Evolutionary conservation across 2,888 invertebrate species (phyloP).

Genomic region (Drosophila suboccidentalis): DNA sequence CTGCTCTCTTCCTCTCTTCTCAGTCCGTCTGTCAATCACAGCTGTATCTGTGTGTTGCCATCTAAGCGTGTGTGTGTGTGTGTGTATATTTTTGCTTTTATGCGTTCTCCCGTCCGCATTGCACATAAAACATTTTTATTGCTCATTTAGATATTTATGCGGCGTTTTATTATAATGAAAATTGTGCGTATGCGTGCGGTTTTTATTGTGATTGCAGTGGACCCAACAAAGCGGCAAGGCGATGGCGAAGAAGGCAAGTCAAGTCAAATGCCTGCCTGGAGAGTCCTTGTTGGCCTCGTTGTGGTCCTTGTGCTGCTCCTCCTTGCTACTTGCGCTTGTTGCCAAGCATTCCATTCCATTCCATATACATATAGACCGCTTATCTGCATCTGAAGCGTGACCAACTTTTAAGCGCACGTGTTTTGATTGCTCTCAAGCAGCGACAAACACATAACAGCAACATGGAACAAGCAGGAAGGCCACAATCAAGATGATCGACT

Average conservation of each 20-base stretch:
- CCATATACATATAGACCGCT: constrained; percentile 13
- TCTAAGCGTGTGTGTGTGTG: constrained; percentile 22
- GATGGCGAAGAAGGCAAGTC: neutral
- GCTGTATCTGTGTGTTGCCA: constrained; percentile 34
- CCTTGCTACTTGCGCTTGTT: neutral
- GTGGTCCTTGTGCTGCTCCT: constrained; percentile 13
- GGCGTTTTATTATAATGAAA: constrained; percentile 80
- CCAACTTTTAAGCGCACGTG: constrained; percentile 70
- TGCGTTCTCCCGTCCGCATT: constrained; percentile 61
- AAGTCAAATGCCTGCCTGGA: neutral
- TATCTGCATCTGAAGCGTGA: constrained; percentile 65
- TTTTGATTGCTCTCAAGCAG: constrained; percentile 58
- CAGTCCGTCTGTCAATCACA: constrained; percentile 58
- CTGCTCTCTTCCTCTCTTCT: neutral
- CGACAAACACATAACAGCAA: constrained; percentile 16
- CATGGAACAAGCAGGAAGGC: neutral
- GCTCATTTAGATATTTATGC: constrained; percentile 81
- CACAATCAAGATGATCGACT: neutral
- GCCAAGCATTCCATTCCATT: neutral
- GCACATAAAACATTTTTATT: constrained; percentile 80
- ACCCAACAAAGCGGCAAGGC: constrained; percentile 27
- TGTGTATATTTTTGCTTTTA: constrained; percentile 23
- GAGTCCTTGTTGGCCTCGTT: constrained; percentile 17
- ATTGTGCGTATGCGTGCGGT: constrained; percentile 79
- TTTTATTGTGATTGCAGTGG: constrained; percentile 79